A percentile compares a stretch with the other conserved stretches of the same genome.
Conservation (phyloP, 2,797 vertebrate species). For the Anguilla obscura region DNA sequence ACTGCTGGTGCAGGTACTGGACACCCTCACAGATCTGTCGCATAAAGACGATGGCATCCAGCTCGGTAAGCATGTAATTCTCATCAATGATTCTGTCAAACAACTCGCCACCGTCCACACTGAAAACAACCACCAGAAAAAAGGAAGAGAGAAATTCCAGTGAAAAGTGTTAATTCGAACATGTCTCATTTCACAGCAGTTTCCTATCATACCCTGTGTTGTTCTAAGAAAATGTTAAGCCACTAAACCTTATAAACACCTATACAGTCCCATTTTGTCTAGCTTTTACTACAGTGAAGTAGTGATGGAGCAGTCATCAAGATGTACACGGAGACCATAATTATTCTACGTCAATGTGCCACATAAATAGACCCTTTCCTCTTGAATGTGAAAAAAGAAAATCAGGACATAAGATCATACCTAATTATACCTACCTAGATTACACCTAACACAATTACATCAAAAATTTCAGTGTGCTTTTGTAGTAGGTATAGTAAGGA, state of each 20-base stretch:
- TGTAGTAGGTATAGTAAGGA: too few species aligned
- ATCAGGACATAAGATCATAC: too few species aligned
- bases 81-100: slow-evolving; percentile 87
- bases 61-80: slow-evolving; percentile 77
- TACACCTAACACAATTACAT: too few species aligned
- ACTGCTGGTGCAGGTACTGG: slow-evolving; percentile 84
- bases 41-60: slow-evolving; percentile 82
- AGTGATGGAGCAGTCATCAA: slow-evolving; percentile 16
- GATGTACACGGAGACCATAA: slow-evolving; percentile 14
- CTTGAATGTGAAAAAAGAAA: slow-evolving; percentile 17
- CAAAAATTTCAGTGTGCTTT: too few species aligned
- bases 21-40: slow-evolving; percentile 86
- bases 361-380: neutral
- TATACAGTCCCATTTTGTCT: neutral
- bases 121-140: slow-evolving; percentile 46
- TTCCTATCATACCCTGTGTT: neutral
- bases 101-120: slow-evolving; percentile 84
- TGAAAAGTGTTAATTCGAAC: neutral
- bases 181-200: neutral
- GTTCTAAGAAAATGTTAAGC: neutral
- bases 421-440: too few species aligned
- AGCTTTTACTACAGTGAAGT: neutral
- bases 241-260: neutral
- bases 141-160: neutral
- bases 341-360: neutral